A percentile compares a stretch with the other conserved stretches of the same genome.
phyloP scores from a whole-genome alignment of 2,113 vertebrate genomes.

The Gallinago media region DNA sequence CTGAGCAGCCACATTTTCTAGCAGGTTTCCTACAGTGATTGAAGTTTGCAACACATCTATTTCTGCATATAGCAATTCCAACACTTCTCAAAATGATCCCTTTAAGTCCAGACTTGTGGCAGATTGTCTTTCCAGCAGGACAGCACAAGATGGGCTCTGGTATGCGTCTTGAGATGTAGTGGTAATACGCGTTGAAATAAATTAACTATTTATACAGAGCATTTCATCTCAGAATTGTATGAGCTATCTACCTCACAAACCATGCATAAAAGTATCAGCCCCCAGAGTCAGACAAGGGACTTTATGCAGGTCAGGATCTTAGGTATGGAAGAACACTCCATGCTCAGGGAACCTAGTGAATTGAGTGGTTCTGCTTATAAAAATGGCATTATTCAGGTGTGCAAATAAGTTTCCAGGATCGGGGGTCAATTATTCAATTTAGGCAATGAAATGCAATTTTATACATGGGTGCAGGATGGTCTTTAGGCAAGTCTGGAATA shows the following conservation, averaged over 20 bases:
- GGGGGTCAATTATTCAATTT: not conserved
- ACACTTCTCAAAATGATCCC: constrained; percentile 68
- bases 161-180: constrained; percentile 17
- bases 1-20: constrained; percentile 73
- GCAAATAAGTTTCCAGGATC: not conserved
- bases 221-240: not conserved
- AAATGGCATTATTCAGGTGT: not conserved
- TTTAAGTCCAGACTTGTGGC: constrained; percentile 72
- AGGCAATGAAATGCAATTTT: not conserved
- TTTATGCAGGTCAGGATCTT: not conserved
- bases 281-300: not conserved
- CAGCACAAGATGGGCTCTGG: constrained; percentile 60
- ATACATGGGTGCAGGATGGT: not conserved
- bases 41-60: constrained; percentile 71
- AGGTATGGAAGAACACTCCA: not conserved
- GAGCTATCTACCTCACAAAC: not conserved
- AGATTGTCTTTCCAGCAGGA: constrained; percentile 73
- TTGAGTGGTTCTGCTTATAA: not conserved
- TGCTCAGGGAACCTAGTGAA: not conserved
- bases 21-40: constrained; percentile 66
- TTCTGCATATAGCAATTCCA: constrained; percentile 68
- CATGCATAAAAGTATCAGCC: not conserved
- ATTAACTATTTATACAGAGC: constrained; percentile 45
- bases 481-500: not conserved
- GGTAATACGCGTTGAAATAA: constrained; percentile 3